Base-by-base conservation (phyloP, 2,797 vertebrate species). In the Vipera latastei region DNA sequence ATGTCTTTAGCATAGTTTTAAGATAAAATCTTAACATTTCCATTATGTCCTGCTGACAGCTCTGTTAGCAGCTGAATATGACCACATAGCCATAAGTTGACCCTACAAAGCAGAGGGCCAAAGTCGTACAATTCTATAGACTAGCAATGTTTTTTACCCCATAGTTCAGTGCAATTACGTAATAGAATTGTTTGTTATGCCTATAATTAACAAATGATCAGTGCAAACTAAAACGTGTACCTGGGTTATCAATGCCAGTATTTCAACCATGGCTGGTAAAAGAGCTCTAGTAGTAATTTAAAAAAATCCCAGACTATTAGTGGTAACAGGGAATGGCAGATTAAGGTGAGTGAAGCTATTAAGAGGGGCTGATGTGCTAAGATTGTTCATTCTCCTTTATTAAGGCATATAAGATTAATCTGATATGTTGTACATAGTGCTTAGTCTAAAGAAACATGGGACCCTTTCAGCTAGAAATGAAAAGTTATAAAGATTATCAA, bases 1-100 rank as follows among this genome's bases (percentile, higher is more conserved):
- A 44, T 53, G 93, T 85, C 18, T 48, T 90, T 86, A 94, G 53
- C 92, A 57, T 92, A 94, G 16, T 22, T 86, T 94, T 95, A 95
- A 92, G 32, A 1, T 88, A 90, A 1, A 88, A 55, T 89, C 94
- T 93, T 69, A 94, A 48, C 90, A 60, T 88, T 60, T 83, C 53
- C 85, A 91, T 61, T 32, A 91, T 51, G 26, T 28, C 6, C 83
- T 32, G 6, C 69, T 91, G 25, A 53, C 69, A 60, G 8, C 57
- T 65, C 26, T 63, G 16, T 65, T 63, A 63, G 12, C n/a, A 83
- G n/a, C 12, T 89, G 38, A 51, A 83, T 57, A 63, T 85, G 26
- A 32, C 55, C n/a, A 32, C 38, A 26, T n/a, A 90, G 55, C 53
- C 20, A 59, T 60, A 59, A 38, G 8, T 2, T 73, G 57, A 56